These are phyloP conservation scores for Bergia puertoricense DNA, from an alignment of 92 coral and sea anemone genomes.

Conservation along the genomic window DNA sequence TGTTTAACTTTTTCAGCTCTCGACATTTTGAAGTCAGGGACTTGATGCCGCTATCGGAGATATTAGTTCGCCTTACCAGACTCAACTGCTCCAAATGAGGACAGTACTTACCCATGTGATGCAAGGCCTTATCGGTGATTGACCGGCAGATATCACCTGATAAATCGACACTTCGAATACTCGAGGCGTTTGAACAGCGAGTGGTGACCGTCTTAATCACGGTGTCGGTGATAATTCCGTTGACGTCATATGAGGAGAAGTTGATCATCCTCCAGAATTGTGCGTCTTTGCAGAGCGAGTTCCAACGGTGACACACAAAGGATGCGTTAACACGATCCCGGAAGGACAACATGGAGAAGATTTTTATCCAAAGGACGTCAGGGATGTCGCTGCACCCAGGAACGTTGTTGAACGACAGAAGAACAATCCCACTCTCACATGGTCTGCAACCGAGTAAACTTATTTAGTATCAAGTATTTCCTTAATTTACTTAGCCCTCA, in stretches of 20 bases:
- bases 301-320: conserved; percentile 81
- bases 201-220: conserved; percentile 60
- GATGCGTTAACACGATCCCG: conserved; percentile 72
- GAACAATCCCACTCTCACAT: conserved; percentile 29
- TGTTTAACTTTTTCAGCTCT: conserved; percentile 60
- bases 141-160: conserved; percentile 83
- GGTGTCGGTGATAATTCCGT: conserved; percentile 56
- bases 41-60: conserved; percentile 70
- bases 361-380: conserved; percentile 77
- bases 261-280: conserved; percentile 85
- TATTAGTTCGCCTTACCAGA: conserved; percentile 62
- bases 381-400: conserved; percentile 48
- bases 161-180: conserved; percentile 81
- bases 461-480: too few relatives aligned
- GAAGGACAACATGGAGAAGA: conserved; percentile 70
- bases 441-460: conserved; percentile 3
- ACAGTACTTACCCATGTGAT: conserved; percentile 76
- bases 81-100: conserved; percentile 71
- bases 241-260: conserved; percentile 58
- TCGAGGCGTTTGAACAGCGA: conserved; percentile 60
- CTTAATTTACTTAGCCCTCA: not conserved
- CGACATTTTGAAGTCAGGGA: conserved; percentile 71
- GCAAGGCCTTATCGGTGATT: conserved; percentile 76
- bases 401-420: not conserved
- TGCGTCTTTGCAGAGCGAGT: conserved; percentile 80